Percentiles rank a stretch among this genome's conserved stretches.
phyloP scores from a whole-genome alignment of 1,140 invertebrate genomes.

The Eurosta solidaginis region DNA sequence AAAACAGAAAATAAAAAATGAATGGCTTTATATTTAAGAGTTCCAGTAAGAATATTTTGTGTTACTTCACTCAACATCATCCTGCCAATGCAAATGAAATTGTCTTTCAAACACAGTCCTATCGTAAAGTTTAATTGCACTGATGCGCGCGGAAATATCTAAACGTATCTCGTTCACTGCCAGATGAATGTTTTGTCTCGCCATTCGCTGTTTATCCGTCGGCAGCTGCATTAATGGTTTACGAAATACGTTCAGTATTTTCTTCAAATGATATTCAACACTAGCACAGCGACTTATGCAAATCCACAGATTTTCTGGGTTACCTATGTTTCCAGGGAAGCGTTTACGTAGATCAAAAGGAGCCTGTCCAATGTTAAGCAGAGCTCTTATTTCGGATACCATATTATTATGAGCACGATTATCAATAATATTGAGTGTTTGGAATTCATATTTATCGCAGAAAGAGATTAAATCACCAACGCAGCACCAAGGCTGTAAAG shows the following conservation, averaged over 20 bases:
- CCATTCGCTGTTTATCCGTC: conserved; percentile 50
- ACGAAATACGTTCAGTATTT: conserved; percentile 50
- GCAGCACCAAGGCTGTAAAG: conserved; percentile 49
- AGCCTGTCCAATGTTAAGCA: conserved; percentile 43
- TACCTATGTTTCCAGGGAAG: conserved; percentile 53
- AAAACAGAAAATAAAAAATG: no score
- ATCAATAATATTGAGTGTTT: conserved; percentile 45
- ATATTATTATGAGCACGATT: conserved; percentile 49
- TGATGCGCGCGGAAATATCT: conserved; percentile 54
- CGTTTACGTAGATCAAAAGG: conserved; percentile 51
- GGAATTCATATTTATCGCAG: conserved; percentile 57
- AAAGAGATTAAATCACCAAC: conserved; percentile 55
- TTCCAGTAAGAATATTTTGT: no score
- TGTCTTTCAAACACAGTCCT: conserved; percentile 52
- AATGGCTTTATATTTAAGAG: no score
- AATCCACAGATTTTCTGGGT: conserved; percentile 56
- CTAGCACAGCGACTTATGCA: conserved; percentile 54
- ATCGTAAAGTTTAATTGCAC: conserved; percentile 52
- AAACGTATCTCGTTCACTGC: conserved; percentile 52
- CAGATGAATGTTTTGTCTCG: conserved; percentile 54
- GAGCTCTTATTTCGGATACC: conserved; percentile 44
- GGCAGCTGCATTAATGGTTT: conserved; percentile 50
- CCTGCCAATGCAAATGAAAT: conserved; percentile 54
- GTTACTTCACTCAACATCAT: conserved; percentile 32
- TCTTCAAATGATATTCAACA: conserved; percentile 53